Conservation (phyloP, 2,797 vertebrate genomes). For the Semotilus atromaculatus region DNA sequence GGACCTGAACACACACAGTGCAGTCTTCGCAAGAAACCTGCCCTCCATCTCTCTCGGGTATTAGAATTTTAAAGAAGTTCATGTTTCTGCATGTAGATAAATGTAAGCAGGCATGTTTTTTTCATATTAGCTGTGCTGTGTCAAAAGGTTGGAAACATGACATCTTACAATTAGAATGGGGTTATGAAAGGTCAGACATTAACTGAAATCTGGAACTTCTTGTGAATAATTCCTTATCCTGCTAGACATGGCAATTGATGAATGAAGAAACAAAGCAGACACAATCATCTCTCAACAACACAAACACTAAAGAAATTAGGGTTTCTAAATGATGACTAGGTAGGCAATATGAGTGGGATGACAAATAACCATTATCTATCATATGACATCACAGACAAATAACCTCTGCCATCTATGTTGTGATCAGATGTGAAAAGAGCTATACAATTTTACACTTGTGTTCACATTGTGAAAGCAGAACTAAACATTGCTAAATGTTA, state of each 20-base stretch:
- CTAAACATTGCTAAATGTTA: not conserved
- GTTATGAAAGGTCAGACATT: conserved; percentile 4
- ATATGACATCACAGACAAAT: not conserved
- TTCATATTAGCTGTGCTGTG: not conserved
- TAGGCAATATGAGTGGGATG: not conserved
- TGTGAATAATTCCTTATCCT: conserved; percentile 14
- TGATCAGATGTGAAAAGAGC: not conserved
- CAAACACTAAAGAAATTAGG: conserved; percentile 10
- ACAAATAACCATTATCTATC: conserved; percentile 1
- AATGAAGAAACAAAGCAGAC: conserved; percentile 23
- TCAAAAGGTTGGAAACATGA: conserved; percentile 8
- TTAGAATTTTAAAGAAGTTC: conserved; percentile 57
- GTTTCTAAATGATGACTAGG: not conserved
- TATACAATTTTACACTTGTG: not conserved
- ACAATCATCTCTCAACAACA: not conserved
- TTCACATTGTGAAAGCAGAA: not conserved
- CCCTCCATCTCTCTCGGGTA: conserved; percentile 27
- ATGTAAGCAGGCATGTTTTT: conserved; percentile 22
- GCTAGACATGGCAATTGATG: not conserved
- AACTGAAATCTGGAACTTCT: not conserved
- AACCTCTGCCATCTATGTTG: not conserved
- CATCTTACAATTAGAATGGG: not conserved
- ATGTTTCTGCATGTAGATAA: conserved; percentile 28
- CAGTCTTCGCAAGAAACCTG: not conserved
- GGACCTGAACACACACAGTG: conserved; percentile 1